Evolutionary conservation across 2,113 vertebrate genomes (phyloP).

Genomic region (Sapajus apella): DNA sequence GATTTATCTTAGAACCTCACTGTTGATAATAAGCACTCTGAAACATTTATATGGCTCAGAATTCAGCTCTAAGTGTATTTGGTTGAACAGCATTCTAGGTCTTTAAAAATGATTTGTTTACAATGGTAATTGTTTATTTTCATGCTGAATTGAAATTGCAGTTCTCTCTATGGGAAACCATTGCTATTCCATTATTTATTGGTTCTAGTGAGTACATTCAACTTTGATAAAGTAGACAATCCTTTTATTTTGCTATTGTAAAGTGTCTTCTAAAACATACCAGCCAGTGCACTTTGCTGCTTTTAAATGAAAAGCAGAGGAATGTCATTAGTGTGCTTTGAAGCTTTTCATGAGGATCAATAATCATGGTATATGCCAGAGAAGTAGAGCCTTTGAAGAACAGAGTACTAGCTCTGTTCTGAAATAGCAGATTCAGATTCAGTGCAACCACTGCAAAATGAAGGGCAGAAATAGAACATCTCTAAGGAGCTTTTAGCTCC

Average conservation of each 20-base stretch:
- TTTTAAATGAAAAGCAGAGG: not conserved
- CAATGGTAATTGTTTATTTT: constrained; percentile 70
- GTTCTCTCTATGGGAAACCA: not conserved
- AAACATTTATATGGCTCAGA: constrained; percentile 61
- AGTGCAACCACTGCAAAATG: not conserved
- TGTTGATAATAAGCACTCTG: constrained; percentile 56
- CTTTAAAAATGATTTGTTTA: constrained; percentile 57
- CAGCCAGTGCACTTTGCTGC: not conserved
- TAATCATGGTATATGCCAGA: not conserved
- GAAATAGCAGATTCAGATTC: not conserved
- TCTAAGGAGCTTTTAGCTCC: not conserved
- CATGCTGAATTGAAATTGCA: constrained; percentile 55
- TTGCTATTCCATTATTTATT: constrained; percentile 70
- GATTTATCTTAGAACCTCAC: constrained; percentile 27
- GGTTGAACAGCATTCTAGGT: constrained; percentile 58
- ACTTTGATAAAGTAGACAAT: not conserved
- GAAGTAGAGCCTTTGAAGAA: not conserved
- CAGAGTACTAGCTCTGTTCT: not conserved
- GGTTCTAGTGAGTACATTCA: not conserved
- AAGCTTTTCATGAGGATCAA: not conserved
- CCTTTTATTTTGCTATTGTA: not conserved
- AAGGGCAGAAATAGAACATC: not conserved
- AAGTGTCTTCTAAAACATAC: not conserved
- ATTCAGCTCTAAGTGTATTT: constrained; percentile 48
- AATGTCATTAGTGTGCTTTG: not conserved